Base-by-base conservation (phyloP, 2,113 vertebrate species). In the Mormyrus iriodes region DNA sequence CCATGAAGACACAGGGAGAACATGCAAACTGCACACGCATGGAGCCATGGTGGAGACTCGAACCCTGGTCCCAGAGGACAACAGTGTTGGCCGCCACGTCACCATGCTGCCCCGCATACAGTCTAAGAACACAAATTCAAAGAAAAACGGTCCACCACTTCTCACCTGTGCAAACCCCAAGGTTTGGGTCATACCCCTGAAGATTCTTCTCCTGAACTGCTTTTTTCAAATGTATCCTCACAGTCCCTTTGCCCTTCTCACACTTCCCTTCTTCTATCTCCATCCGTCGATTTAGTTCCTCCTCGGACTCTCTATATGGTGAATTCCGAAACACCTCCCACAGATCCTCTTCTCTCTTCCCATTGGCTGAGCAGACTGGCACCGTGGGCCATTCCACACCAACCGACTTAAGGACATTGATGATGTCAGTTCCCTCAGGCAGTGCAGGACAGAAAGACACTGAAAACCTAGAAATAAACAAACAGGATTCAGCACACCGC, bases 101-200 rank as follows among this genome's bases (percentile, higher is more conserved):
- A n/a, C n/a, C n/a, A n/a, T n/a, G n/a, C n/a, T n/a, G n/a, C n/a
- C n/a, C n/a, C 24, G 10, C 4, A 13, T 24, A 55, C 35, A 42
- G 21, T 44, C 53, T 44, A n/a, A 15, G 35, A 1, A 79, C 51
- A 61, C 21, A 88, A n/a, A 39, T 21, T 10, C 19, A 83, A 48
- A 79, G 46, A 9, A 89, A 52, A 24, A 27, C 51, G 87, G 21
- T 79, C 27, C 17, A 0, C 5, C 39, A 0, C 0, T 2, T 1
- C 17, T 92, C 35, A 93, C 93, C 94, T 91, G 92, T 92, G 87
- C 87, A 91, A 73, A 91, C 92, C 51, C 91, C 91, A 0, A 98
- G 93, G 51, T 95, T 98, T 88, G 97, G 96, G 92, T 99, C 98
- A 0, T 98, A 99, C 91, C 97, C 98, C 89, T 93, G 93, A 88